These are phyloP conservation scores for Addax nasomaculatus DNA, from an alignment of 2,113 vertebrate genomes.

Conservation along the genomic window DNA sequence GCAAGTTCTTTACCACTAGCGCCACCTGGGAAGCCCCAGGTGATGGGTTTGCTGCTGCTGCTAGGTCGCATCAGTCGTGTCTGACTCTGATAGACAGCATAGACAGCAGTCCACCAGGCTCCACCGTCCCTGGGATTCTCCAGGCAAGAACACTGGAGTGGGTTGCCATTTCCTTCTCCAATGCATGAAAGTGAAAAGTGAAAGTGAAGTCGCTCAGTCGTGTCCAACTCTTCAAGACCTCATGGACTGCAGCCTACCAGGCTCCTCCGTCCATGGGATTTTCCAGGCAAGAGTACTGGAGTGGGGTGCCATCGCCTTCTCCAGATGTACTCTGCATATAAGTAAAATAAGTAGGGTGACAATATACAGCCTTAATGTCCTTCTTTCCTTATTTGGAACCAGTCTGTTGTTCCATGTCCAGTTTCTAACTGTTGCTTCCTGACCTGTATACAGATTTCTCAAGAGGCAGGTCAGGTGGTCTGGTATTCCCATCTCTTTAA, in stretches of 20 bases:
- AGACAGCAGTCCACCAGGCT: no score
- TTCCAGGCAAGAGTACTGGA: no score
- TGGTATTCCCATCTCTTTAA: background rate
- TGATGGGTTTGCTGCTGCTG: background rate
- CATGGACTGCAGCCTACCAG: no score
- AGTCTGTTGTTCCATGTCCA: background rate
- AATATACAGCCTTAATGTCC: background rate
- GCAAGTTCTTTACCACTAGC: background rate
- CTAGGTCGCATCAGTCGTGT: no score
- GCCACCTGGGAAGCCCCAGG: background rate
- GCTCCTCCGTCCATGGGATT: no score
- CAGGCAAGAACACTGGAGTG: no score
- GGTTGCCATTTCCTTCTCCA: no score
- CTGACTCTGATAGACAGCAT: no score
- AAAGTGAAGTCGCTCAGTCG: no score
- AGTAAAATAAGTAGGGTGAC: background rate
- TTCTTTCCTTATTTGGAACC: background rate
- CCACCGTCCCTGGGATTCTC: no score
- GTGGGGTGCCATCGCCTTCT: no score
- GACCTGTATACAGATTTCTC: background rate
- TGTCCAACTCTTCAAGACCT: accelerated
- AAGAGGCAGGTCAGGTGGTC: background rate
- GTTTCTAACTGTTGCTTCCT: background rate
- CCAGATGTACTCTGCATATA: background rate
- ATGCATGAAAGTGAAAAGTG: no score